Evolutionary conservation across 2,113 vertebrate genomes (phyloP), one percentile per base, ranked within the genome.

Genomic region (Lepus americanus): DNA sequence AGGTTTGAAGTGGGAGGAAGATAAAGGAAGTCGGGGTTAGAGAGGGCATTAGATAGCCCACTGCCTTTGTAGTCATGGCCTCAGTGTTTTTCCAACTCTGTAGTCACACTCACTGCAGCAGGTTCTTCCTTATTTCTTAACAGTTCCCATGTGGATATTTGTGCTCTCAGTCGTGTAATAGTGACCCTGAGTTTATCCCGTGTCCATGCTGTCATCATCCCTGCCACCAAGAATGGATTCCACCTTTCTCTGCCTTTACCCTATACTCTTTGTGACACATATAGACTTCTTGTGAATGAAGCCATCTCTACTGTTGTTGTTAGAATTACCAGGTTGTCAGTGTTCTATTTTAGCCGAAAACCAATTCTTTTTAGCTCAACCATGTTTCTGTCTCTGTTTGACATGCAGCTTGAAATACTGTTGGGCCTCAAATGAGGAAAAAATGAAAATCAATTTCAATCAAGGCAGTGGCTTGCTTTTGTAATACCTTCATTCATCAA

Each of bases 1-100:
- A 87, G 90, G 44, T 64, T 89, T 72, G 67, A 66, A 96, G 97
- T 76, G 77, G 97, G 97, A 94, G 94, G 95, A 83, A 55, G 86
- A 89, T 77, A 91, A 93, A 83, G 85, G 95, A 97, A 94, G 95
- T 44, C 49, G 59, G 84, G 90, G 49, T 92, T 74, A 89, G 74
- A 67, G 66, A 92, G 78, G 86, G 51, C 87, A 91, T 72, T n/a
- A 13, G 44, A 16, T 25, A 39, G 27, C n/a, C 92, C 70, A 73
- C 78, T 78, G 23, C 85, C 2, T 78, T 4, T 78, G 17, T 2
- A 82, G 78, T 94, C 74, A 95, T 55, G 2, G 20, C 79, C 89
- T 95, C 70, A 77, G 0, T 77, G 51, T 88, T 89, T 96, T 82
- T 36, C 90, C 86, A 92, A 9, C 33, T n/a, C 66, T 87, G 78